Evolutionary conservation across 2,113 vertebrate genomes (phyloP).

Genomic region (Gadus macrocephalus): DNA sequence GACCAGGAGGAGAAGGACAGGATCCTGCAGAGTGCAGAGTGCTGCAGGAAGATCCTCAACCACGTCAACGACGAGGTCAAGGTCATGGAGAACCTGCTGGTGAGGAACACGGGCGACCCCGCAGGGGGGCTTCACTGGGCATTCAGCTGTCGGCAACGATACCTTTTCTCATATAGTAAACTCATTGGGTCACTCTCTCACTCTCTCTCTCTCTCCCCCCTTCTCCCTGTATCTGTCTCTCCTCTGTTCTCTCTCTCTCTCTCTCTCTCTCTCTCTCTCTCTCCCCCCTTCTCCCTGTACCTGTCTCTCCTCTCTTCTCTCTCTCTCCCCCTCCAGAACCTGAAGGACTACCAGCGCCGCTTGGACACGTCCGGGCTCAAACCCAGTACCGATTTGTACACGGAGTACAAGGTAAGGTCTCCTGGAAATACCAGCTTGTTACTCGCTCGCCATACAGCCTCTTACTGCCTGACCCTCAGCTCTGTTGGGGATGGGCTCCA

Average conservation of each 20-base stretch:
- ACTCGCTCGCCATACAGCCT: background rate
- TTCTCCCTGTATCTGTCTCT: too few species aligned
- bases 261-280: background rate
- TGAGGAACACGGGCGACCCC: conserved; percentile 63
- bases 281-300: background rate
- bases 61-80: conserved; percentile 88
- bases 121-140: background rate
- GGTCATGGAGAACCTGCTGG: conserved; percentile 85
- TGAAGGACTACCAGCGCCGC: conserved; percentile 87
- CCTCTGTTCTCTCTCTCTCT: background rate
- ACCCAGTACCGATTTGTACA: conserved; percentile 80
- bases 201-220: too few species aligned
- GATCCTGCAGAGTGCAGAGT: conserved; percentile 76
- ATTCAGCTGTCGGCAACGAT: background rate
- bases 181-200: background rate
- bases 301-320: too few species aligned
- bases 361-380: conserved; percentile 84
- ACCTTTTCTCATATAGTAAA: background rate
- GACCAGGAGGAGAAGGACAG: conserved; percentile 54
- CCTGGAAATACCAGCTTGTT: too few species aligned
- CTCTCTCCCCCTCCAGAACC: conserved; percentile 60
- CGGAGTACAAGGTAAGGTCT: conserved; percentile 53
- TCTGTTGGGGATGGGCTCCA: background rate
- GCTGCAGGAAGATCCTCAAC: conserved; percentile 86
- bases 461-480: background rate